Base-by-base conservation (phyloP, 1,140 invertebrate species). In the Leptinotarsa defecta region DNA sequence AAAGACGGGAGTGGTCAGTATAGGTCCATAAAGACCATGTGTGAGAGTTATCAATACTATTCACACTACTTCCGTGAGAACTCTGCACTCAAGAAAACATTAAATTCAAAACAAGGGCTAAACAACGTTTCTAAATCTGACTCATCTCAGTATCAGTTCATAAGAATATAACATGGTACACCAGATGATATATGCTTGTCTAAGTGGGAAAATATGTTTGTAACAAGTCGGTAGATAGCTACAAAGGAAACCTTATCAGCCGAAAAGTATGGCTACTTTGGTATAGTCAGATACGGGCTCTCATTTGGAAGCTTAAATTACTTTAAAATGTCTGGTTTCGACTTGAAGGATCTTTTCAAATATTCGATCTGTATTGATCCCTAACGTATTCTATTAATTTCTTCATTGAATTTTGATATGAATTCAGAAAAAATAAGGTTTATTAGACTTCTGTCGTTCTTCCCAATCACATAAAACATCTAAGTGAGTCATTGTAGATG, bases 151-250 rank as follows among this genome's bases (percentile, higher is more conserved):
- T 20, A 15, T 62, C 68, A 69, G 48, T n/a, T 3, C 48, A 52
- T 17, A 43, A 65, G 24, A 68, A 74, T 52, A 49, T 15, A 19
- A 74, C 15, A n/a, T 19, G 27, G 11, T 76, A 68, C 15, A 57
- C 69, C 57, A 20, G 20, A 71, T 77, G 76, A 77, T 73, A 15
- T 74, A 77, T 77, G 71, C 62, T 57, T 13, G 72, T 61, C 57
- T 77, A 77, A 77, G 76, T 77, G 76, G 76, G 74, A 77, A 77
- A 77, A 77, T 77, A 62, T 77, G 72, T 77, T 73, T 19, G 61
- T 68, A 64, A 64, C 64, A 49, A 52, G 68, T 64, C 76, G 76
- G 76, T 63, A 77, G 76, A 77, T 77, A 70, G n/a, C 72, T 69
- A 48, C 68, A 74, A 77, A 77, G 75, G 67, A 63, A 22, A 34